These are phyloP conservation scores for Myodes glareolus DNA, from an alignment of 2,113 vertebrate genomes.

Conservation along the genomic window DNA sequence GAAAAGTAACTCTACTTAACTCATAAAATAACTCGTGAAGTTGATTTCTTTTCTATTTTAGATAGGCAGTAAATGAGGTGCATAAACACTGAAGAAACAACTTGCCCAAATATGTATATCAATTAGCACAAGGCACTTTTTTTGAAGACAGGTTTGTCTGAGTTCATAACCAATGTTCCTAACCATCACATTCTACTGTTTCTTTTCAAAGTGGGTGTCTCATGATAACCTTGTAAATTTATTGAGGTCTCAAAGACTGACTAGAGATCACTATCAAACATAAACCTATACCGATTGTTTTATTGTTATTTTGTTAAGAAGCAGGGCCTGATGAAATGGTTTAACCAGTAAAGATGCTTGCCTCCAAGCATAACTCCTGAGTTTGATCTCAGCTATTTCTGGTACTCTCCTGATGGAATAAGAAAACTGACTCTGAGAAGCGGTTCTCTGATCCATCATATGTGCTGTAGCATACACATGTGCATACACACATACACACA, in stretches of 20 bases:
- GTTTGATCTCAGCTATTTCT: not conserved
- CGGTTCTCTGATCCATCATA: not conserved
- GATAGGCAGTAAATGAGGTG: not conserved
- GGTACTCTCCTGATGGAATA: not conserved
- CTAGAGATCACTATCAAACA: not conserved
- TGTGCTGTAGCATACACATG: not conserved
- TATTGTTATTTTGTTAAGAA: constrained; percentile 21
- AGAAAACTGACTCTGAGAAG: not conserved
- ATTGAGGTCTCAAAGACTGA: not conserved
- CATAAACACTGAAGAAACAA: not conserved
- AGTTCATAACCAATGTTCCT: not conserved
- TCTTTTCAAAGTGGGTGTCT: not conserved
- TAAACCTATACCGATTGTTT: not conserved
- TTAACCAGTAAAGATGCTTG: not conserved
- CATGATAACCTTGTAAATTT: not conserved
- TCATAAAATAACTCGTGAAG: not conserved
- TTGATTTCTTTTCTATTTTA: not conserved
- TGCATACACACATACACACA: too few species aligned
- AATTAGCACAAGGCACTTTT: not conserved
- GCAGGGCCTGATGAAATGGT: not conserved
- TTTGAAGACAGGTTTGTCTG: not conserved
- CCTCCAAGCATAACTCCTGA: not conserved
- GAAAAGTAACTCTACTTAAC: not conserved
- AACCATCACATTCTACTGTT: not conserved
- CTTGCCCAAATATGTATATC: not conserved